Conservation (phyloP, 1,140 invertebrate species). For the Drosophila repletoides region DNA sequence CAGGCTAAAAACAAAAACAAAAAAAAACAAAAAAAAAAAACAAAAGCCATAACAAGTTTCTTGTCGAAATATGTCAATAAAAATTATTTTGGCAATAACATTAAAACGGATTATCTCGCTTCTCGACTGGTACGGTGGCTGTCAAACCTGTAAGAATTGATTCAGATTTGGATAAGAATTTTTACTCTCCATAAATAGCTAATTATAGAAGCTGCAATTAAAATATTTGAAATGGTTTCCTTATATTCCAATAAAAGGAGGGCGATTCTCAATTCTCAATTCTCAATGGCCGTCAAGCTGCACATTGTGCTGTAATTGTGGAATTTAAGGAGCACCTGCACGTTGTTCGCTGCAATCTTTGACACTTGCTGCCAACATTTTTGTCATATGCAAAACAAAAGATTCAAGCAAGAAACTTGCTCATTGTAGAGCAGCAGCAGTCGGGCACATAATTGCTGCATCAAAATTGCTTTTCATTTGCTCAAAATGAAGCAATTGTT, state of each 20-base stretch:
- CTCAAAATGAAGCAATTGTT: slow-evolving; percentile 75
- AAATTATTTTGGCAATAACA: not conserved
- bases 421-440: not conserved
- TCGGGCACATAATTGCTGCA: slow-evolving; percentile 62
- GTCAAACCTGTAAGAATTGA: not conserved
- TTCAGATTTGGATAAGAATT: not conserved
- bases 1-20: not conserved
- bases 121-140: not conserved
- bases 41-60: slow-evolving; percentile 35
- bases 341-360: slow-evolving; percentile 11
- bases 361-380: slow-evolving; percentile 47
- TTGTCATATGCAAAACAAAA: slow-evolving; percentile 71
- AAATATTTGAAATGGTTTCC: too few species aligned
- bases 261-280: too few species aligned
- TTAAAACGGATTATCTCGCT: slow-evolving; percentile 6
- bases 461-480: slow-evolving; percentile 76
- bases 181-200: too few species aligned
- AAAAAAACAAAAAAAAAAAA: too few species aligned
- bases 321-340: slow-evolving; percentile 1
- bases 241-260: too few species aligned
- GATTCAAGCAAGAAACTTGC: slow-evolving; percentile 60
- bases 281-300: too few species aligned
- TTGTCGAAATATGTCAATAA: slow-evolving; percentile 1
- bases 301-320: slow-evolving; percentile 4
- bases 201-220: too few species aligned